These are phyloP conservation scores for Eilema griseolum DNA, from an alignment of 2,888 invertebrate species.

Conservation along the genomic window DNA sequence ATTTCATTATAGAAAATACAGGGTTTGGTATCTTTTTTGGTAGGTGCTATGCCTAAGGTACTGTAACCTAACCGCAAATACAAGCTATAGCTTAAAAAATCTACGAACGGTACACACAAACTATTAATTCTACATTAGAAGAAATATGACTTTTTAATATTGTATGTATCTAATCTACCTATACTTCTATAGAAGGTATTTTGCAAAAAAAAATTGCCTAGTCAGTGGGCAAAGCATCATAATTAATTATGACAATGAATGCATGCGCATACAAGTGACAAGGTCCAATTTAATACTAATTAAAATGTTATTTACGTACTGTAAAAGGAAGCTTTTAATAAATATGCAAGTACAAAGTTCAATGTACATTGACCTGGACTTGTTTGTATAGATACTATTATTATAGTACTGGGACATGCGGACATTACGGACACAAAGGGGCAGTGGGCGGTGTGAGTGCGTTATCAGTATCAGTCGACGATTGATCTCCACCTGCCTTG, in stretches of 20 bases:
- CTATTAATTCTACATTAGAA: not conserved
- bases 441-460: not conserved
- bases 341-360: slow-evolving; percentile 40
- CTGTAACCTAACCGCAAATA: too few species aligned
- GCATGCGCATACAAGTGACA: not conserved
- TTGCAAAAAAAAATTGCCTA: not conserved
- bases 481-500: slow-evolving; percentile 52
- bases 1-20: too few species aligned
- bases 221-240: not conserved
- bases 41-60: too few species aligned
- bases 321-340: slow-evolving; percentile 43
- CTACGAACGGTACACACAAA: not conserved
- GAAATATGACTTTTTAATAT: too few species aligned
- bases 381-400: slow-evolving; percentile 33
- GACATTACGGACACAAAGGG: slow-evolving; percentile 7
- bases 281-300: slow-evolving; percentile 1
- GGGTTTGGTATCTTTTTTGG: too few species aligned
- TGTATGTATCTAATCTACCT: too few species aligned
- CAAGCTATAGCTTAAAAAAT: too few species aligned
- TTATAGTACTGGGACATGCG: slow-evolving; percentile 39
- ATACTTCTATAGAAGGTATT: too few species aligned
- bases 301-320: not conserved
- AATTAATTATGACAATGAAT: not conserved
- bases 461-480: slow-evolving; percentile 61
- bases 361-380: slow-evolving; percentile 44